phyloP scores from a whole-genome alignment of 2,113 vertebrate species.

The Petrocephalus microphthalmus region DNA sequence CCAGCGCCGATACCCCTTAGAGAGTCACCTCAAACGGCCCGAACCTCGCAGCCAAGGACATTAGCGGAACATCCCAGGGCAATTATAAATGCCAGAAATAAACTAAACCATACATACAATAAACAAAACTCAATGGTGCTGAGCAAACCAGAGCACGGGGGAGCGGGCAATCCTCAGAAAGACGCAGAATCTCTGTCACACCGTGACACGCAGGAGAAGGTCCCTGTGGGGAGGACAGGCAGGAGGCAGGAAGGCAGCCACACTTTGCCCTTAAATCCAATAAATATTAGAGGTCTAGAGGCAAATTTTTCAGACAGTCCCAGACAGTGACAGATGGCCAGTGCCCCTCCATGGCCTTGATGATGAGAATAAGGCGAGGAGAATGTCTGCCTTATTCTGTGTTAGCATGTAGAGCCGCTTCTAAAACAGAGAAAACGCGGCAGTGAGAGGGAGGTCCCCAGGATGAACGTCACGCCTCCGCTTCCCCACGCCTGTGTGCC shows the following conservation, averaged over 20 bases:
- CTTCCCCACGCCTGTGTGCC: background rate
- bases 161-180: background rate
- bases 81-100: background rate
- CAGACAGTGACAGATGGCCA: background rate
- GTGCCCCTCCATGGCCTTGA: background rate
- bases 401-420: background rate
- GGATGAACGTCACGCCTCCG: background rate
- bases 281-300: background rate
- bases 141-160: background rate
- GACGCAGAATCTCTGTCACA: background rate
- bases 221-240: background rate
- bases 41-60: background rate
- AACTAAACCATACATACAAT: too few relatives aligned
- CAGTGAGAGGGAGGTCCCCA: background rate
- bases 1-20: background rate
- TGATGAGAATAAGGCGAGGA: background rate
- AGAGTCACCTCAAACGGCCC: background rate
- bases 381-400: background rate
- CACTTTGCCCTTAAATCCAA: background rate
- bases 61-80: background rate
- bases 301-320: background rate
- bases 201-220: background rate
- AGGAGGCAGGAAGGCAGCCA: background rate
- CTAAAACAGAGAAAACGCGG: background rate
- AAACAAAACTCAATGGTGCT: background rate